phyloP scores from a whole-genome alignment of 2,888 invertebrate genomes.

The Aphodius granarius region DNA sequence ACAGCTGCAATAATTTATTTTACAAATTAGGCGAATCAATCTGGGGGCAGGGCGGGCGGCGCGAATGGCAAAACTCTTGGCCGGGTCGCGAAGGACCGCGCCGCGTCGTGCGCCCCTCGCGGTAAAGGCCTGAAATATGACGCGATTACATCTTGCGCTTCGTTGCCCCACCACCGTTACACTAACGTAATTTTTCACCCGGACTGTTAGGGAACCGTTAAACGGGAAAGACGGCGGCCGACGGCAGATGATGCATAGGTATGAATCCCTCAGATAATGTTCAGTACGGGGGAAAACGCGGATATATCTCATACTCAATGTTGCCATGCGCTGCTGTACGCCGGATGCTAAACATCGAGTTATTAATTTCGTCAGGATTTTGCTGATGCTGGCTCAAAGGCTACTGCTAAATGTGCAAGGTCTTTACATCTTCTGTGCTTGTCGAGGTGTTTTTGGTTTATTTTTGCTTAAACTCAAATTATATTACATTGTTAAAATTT shows the following conservation, averaged over 20 bases:
- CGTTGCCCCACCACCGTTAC: slow-evolving; percentile 30
- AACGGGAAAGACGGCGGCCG: slow-evolving; percentile 11
- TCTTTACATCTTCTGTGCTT: not conserved
- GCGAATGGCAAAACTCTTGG: not conserved
- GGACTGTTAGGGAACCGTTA: slow-evolving; percentile 23
- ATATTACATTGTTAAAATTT: too few relatives aligned
- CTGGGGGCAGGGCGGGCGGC: slow-evolving; percentile 32
- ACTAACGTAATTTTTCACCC: slow-evolving; percentile 29
- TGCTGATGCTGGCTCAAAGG: not conserved
- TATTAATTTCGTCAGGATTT: not conserved
- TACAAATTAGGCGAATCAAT: slow-evolving; percentile 41
- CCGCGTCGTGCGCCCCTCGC: slow-evolving; percentile 4
- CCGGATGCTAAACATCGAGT: not conserved
- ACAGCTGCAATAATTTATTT: slow-evolving; percentile 39
- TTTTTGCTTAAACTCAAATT: not conserved
- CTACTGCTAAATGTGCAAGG: not conserved
- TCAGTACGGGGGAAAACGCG: not conserved
- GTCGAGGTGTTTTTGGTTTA: not conserved
- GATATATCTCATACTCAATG: not conserved
- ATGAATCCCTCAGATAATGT: not conserved
- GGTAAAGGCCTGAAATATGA: slow-evolving; percentile 37
- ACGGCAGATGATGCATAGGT: slow-evolving; percentile 20
- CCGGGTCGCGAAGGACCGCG: not conserved
- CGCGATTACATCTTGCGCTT: slow-evolving; percentile 36
- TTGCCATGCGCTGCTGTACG: not conserved